Percentiles rank a stretch among this genome's conserved stretches.
phyloP scores from a whole-genome alignment of 1,140 invertebrate genomes.

The Papilio machaon region DNA sequence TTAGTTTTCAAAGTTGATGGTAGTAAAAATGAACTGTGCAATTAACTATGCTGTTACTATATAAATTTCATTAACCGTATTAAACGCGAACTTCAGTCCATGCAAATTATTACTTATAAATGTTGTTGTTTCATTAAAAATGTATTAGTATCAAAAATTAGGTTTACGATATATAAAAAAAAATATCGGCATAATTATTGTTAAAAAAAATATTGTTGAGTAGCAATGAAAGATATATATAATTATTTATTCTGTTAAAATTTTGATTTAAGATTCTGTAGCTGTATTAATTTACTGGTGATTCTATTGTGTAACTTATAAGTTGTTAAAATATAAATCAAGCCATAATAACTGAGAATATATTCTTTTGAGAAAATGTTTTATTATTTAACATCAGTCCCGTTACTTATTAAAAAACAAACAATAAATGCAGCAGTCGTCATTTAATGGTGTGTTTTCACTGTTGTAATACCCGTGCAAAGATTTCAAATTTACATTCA shows the following conservation, averaged over 20 bases:
- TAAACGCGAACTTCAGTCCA: conserved; percentile 50
- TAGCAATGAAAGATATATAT: conserved; percentile 75
- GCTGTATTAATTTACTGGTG: conserved; percentile 76
- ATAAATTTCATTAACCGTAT: conserved; percentile 38
- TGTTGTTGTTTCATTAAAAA: conserved; percentile 62
- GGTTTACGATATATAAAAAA: conserved; percentile 61
- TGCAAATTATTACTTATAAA: conserved; percentile 49
- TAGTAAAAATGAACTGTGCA: conserved; percentile 25
- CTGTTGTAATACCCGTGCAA: background rate
- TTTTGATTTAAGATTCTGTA: conserved; percentile 73
- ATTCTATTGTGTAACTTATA: conserved; percentile 79
- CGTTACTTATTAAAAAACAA: conserved; percentile 22
- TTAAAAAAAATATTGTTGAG: conserved; percentile 79
- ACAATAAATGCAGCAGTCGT: background rate
- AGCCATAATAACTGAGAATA: conserved; percentile 82
- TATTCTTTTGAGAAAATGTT: conserved; percentile 79
- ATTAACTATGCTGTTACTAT: conserved; percentile 36
- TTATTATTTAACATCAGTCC: conserved; percentile 48
- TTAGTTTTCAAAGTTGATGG: conserved; percentile 17
- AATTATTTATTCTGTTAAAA: conserved; percentile 77
- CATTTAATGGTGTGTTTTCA: background rate
- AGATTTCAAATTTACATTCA: no score
- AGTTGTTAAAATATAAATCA: conserved; percentile 81
- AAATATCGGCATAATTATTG: conserved; percentile 78
- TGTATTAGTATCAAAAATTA: conserved; percentile 59